These are phyloP conservation scores for Anastrepha obliqua DNA, from an alignment of 1,140 invertebrate genomes.

Conservation along the genomic window DNA sequence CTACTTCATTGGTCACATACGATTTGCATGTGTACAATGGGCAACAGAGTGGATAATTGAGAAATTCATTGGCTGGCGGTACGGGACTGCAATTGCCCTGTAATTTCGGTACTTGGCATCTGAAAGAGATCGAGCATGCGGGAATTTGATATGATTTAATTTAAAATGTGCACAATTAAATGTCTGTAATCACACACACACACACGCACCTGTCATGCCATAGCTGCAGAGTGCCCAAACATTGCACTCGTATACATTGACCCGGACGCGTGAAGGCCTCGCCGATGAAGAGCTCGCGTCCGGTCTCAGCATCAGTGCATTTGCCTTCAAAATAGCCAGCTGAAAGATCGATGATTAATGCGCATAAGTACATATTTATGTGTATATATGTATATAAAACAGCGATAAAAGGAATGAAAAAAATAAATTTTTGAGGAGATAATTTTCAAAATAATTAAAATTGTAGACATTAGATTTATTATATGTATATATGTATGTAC, in stretches of 20 bases:
- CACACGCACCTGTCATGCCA: constrained; percentile 68
- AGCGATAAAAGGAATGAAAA: background rate
- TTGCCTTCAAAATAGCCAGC: background rate
- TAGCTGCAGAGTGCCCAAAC: constrained; percentile 64
- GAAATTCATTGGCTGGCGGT: constrained; percentile 57
- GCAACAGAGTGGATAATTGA: constrained; percentile 68
- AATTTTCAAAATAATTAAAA: background rate
- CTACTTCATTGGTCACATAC: constrained; percentile 57
- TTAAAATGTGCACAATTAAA: no score
- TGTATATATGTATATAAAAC: background rate
- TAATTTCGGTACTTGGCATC: constrained; percentile 63
- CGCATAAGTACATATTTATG: background rate
- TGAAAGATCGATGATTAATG: background rate
- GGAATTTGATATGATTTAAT: no score
- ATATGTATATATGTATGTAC: no score
- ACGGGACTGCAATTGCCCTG: constrained; percentile 62
- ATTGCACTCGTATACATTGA: constrained; percentile 68
- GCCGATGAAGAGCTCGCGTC: constrained; percentile 66
- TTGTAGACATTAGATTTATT: background rate
- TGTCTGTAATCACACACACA: no score
- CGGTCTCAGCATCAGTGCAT: constrained; percentile 64
- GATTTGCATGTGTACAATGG: constrained; percentile 67
- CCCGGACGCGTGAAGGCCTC: constrained; percentile 65
- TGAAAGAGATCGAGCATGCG: constrained; percentile 45
- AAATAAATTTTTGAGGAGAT: background rate